Evolutionary conservation across 2,113 vertebrate species (phyloP).

Genomic region (Ceyx melanurus): DNA sequence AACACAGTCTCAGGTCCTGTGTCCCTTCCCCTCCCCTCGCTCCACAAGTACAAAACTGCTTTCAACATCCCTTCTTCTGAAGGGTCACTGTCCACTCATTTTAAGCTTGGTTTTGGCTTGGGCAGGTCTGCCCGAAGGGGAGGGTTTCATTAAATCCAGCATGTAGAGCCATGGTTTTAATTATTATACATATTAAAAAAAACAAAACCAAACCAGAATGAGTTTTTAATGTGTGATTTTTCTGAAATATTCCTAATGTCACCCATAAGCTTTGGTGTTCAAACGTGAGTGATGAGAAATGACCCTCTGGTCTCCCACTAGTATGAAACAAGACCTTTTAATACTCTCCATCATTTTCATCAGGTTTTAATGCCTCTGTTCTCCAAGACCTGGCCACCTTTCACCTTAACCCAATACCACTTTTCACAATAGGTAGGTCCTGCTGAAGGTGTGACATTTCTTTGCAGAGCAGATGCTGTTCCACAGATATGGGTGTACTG

Average conservation of each 20-base stretch:
- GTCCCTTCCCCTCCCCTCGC: not conserved
- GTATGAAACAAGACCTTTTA: not conserved
- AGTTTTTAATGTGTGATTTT: not conserved
- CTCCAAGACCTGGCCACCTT: not conserved
- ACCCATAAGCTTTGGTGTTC: not conserved
- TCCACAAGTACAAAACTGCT: not conserved
- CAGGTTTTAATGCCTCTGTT: not conserved
- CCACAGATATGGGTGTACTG: fast-evolving
- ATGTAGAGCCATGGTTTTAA: not conserved
- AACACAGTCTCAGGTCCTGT: not conserved
- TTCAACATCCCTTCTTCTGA: not conserved
- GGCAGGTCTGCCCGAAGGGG: not conserved
- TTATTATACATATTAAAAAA: not conserved
- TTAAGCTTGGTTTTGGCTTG: not conserved
- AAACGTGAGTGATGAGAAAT: not conserved
- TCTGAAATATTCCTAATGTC: not conserved
- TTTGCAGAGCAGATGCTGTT: not conserved
- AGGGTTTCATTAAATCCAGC: not conserved
- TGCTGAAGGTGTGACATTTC: not conserved
- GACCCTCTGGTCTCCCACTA: not conserved
- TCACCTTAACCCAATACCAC: fast-evolving
- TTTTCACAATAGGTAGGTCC: not conserved
- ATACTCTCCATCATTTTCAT: not conserved
- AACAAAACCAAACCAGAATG: not conserved
- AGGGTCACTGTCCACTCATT: not conserved